Evolutionary conservation across 2,888 invertebrate species (phyloP), one percentile per base, ranked within the genome.

Genomic region (Trachelus tabidus): DNA sequence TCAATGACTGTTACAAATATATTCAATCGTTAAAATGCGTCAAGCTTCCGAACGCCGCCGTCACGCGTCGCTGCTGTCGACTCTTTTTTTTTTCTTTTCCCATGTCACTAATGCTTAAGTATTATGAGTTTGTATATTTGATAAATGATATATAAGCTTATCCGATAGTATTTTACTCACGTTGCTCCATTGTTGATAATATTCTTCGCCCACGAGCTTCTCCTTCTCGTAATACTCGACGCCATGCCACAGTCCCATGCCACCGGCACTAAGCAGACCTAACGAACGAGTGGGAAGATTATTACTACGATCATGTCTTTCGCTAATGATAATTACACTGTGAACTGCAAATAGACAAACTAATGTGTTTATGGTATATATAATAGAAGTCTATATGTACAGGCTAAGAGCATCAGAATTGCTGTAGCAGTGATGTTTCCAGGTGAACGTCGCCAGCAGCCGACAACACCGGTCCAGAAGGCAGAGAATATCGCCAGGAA

Each of bases 161-260:
- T 56, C 2, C 0, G 56, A 23, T 56, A 56, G 9, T 23, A 56
- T 56, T 56, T 56, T 56, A 94, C 96, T 94, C 93, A 97, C 97
- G 92, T 95, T 95, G 90, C 94, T 96, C 98, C 98, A 98, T 89
- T 97, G 97, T 92, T 97, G 97, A 92, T 96, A 98, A 90, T 95
- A 98, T 89, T 98, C 97, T 87, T 97, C 97, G 79, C 98, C 97
- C 77, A 98, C 97, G 75, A 98, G 95, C 91, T 98, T 97, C 92
- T 98, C 97, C 89, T 97, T 97, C 92, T 98, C 98, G 90, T 97
- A 98, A 92, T 98, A 98, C 92, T 98, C 98, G 37, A 98, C 98
- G 77, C 97, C 98, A 90, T 98, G 98, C 98, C 98, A 98, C 75
- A 98, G 93, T 73, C 98, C 98, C 98, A 98, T 98, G 73, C 96